These are phyloP conservation scores for Yoshiicerus persimilis DNA, from an alignment of 1,140 invertebrate species.

Conservation along the genomic window DNA sequence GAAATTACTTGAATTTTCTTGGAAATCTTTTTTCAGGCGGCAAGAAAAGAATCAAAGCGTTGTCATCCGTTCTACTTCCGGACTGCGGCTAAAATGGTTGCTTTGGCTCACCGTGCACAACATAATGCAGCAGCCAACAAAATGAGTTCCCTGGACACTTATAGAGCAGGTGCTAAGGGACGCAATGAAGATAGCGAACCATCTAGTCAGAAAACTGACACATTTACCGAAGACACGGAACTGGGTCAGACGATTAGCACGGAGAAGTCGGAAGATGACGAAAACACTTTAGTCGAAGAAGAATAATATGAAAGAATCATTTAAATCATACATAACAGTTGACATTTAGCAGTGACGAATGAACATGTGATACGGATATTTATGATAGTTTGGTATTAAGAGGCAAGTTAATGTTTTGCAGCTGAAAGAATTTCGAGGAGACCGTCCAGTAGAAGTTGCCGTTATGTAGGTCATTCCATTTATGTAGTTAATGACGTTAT, in stretches of 20 bases:
- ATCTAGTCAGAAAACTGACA: neutral
- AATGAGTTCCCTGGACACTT: neutral
- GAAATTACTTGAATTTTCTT: too few relatives aligned
- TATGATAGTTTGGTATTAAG: too few relatives aligned
- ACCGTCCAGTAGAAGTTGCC: too few relatives aligned
- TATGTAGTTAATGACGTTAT: too few relatives aligned
- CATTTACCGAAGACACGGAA: neutral
- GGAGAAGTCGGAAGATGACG: neutral
- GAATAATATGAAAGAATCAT: too few relatives aligned
- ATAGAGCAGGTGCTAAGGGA: neutral
- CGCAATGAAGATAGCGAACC: neutral
- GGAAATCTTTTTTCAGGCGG: constrained; percentile 31
- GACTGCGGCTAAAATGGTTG: constrained; percentile 43
- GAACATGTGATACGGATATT: too few relatives aligned
- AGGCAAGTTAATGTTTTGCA: too few relatives aligned
- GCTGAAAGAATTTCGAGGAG: too few relatives aligned
- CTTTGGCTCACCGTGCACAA: constrained; percentile 36
- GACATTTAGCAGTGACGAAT: too few relatives aligned
- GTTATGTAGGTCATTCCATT: too few relatives aligned
- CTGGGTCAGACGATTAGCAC: neutral
- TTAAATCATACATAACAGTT: too few relatives aligned
- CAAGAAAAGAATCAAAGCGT: constrained; percentile 11
- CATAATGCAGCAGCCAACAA: neutral
- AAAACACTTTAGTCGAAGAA: neutral
- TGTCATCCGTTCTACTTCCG: constrained; percentile 36